Conservation (phyloP, 2,888 invertebrate genomes). For the Mythimna lalbum region DNA sequence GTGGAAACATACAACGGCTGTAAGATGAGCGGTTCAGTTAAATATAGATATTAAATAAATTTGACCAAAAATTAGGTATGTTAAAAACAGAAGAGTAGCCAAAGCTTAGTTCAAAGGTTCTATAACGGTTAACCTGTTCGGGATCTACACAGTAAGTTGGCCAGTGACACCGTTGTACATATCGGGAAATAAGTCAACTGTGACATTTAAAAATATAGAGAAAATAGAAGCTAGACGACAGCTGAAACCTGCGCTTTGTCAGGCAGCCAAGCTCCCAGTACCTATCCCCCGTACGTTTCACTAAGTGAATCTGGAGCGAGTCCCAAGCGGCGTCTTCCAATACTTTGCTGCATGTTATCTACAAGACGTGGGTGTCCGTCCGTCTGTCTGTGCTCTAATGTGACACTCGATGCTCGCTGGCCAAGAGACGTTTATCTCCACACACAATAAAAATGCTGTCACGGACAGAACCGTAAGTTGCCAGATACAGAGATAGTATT, state of each 20-base stretch:
- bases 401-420: conserved; percentile 10
- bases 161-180: neutral
- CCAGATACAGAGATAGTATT: neutral
- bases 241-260: neutral
- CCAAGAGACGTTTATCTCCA: conserved; percentile 14
- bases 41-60: neutral
- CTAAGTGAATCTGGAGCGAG: conserved; percentile 20
- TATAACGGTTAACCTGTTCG: neutral
- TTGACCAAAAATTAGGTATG: neutral
- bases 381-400: conserved; percentile 15
- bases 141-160: neutral
- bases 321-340: conserved; percentile 20
- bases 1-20: neutral
- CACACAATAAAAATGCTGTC: conserved; percentile 6
- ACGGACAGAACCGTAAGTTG: neutral
- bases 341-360: conserved; percentile 19
- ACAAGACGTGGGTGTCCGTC: conserved; percentile 13
- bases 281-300: neutral
- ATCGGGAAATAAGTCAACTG: neutral
- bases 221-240: neutral
- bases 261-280: neutral
- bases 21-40: neutral
- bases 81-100: neutral
- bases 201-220: neutral
- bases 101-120: neutral